Percentiles rank a stretch among this genome's conserved stretches.
Conservation (phyloP, 2,888 invertebrate genomes). For the Clistopyga incitator region DNA sequence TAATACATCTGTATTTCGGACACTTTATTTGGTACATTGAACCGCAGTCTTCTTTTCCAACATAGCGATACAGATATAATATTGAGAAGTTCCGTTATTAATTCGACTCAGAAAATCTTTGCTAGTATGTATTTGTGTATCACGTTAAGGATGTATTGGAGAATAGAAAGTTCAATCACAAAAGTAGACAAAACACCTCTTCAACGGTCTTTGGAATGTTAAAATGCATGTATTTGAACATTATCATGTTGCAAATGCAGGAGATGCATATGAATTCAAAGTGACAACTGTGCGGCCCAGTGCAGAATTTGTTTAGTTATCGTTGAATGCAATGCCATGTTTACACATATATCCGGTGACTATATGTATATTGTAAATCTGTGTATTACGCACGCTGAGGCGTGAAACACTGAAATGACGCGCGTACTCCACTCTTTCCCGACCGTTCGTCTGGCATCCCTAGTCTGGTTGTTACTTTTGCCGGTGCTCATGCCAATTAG, state of each 20-base stretch:
- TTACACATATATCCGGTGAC: neutral
- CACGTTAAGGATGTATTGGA: neutral
- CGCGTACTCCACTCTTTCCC: neutral
- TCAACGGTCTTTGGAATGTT: neutral
- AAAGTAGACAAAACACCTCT: slow-evolving; percentile 1
- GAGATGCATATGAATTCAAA: slow-evolving; percentile 69
- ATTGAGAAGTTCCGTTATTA: neutral
- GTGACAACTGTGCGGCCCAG: slow-evolving; percentile 28
- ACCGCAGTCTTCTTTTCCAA: neutral
- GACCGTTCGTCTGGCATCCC: slow-evolving; percentile 1
- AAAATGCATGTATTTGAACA: slow-evolving; percentile 21
- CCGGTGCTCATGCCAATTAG: slow-evolving; percentile 64
- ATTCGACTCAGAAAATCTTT: neutral
- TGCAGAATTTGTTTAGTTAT: neutral
- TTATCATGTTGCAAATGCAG: slow-evolving; percentile 40
- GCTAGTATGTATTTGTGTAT: neutral
- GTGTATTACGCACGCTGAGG: neutral
- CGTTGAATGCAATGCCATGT: neutral
- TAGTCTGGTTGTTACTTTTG: slow-evolving; percentile 9
- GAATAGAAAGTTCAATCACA: neutral
- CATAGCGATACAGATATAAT: neutral
- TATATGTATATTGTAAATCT: neutral
- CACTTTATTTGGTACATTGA: neutral
- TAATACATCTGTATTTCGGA: neutral
- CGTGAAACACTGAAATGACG: slow-evolving; percentile 17